Percentiles rank a stretch among this genome's conserved stretches.
These are phyloP conservation scores for Atherinomorus stipes DNA, from an alignment of 2,113 vertebrate genomes.

Conservation along the genomic window DNA sequence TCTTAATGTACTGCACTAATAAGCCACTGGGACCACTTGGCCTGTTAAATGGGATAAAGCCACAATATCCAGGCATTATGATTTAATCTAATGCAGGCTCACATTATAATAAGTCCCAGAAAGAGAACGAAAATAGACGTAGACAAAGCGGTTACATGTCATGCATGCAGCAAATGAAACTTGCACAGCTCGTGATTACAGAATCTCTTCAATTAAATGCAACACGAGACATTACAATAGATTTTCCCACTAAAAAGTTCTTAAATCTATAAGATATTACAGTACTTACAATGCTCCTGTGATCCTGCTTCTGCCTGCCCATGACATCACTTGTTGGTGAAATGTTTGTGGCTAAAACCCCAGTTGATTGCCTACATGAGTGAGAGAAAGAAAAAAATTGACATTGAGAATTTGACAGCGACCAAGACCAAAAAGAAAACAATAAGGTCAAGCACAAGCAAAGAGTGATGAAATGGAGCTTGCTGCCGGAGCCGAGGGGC, in stretches of 20 bases:
- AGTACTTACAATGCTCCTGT: slow-evolving; percentile 59
- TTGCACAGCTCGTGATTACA: slow-evolving; percentile 32
- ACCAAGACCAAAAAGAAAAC: slow-evolving; percentile 3
- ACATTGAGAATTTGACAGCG: not conserved
- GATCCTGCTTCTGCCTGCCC: slow-evolving; percentile 43
- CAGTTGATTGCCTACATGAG: slow-evolving; percentile 30
- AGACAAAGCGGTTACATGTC: slow-evolving; percentile 12
- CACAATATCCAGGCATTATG: slow-evolving; percentile 43
- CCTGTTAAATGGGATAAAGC: slow-evolving; percentile 50
- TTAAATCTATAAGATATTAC: slow-evolving; percentile 36
- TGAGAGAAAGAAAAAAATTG: slow-evolving; percentile 8
- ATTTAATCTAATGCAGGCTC: slow-evolving; percentile 52
- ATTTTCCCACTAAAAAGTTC: slow-evolving; percentile 29
- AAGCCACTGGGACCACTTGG: slow-evolving; percentile 55
- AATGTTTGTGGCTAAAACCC: slow-evolving; percentile 35
- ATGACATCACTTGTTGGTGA: slow-evolving; percentile 48
- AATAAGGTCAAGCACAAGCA: slow-evolving; percentile 21
- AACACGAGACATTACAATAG: slow-evolving; percentile 29
- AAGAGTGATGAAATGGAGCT: slow-evolving; percentile 36
- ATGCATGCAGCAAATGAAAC: slow-evolving; percentile 34
- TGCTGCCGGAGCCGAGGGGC: slow-evolving; percentile 31
- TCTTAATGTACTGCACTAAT: slow-evolving; percentile 28
- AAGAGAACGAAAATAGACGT: slow-evolving; percentile 38
- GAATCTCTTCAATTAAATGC: slow-evolving; percentile 42
- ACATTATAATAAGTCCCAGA: slow-evolving; percentile 29